These are phyloP conservation scores for Drosophila aldrichi DNA, from an alignment of 2,888 invertebrate species.

Conservation along the genomic window DNA sequence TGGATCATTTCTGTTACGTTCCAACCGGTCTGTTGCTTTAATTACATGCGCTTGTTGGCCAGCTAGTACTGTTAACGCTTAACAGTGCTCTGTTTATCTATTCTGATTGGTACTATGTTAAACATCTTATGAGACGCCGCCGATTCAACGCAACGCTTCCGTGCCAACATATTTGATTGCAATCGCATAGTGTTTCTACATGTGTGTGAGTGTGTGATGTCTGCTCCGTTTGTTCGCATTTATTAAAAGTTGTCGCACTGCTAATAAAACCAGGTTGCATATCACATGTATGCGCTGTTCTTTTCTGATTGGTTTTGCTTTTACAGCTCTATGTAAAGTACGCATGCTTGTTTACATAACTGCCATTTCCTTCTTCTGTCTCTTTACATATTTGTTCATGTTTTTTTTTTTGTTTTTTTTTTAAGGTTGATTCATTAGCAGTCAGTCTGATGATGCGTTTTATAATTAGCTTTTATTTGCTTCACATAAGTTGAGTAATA, in stretches of 20 bases:
- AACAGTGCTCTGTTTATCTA: slow-evolving; percentile 71
- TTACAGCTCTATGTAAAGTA: slow-evolving; percentile 25
- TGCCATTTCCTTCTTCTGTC: neutral
- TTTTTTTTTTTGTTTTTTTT: no score
- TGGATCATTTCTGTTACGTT: slow-evolving; percentile 9
- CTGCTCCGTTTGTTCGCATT: slow-evolving; percentile 37
- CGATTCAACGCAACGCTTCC: slow-evolving; percentile 22
- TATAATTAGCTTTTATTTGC: neutral
- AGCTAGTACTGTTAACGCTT: slow-evolving; percentile 53
- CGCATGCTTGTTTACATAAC: slow-evolving; percentile 26
- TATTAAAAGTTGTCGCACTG: slow-evolving; percentile 67
- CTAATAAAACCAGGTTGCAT: slow-evolving; percentile 27
- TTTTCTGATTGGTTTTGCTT: slow-evolving; percentile 51
- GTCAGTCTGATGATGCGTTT: slow-evolving; percentile 13
- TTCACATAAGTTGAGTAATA: neutral
- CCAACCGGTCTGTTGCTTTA: slow-evolving; percentile 43
- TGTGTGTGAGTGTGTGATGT: neutral
- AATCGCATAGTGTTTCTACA: slow-evolving; percentile 24
- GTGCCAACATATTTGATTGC: slow-evolving; percentile 38
- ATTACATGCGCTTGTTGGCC: slow-evolving; percentile 58
- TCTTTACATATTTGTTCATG: slow-evolving; percentile 19
- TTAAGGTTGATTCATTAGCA: slow-evolving; percentile 10
- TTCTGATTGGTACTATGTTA: slow-evolving; percentile 72
- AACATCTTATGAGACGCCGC: slow-evolving; percentile 44
- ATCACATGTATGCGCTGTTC: slow-evolving; percentile 28